These are phyloP conservation scores for Epinephelus malabaricus DNA, from an alignment of 2,797 vertebrate species.

Conservation along the genomic window DNA sequence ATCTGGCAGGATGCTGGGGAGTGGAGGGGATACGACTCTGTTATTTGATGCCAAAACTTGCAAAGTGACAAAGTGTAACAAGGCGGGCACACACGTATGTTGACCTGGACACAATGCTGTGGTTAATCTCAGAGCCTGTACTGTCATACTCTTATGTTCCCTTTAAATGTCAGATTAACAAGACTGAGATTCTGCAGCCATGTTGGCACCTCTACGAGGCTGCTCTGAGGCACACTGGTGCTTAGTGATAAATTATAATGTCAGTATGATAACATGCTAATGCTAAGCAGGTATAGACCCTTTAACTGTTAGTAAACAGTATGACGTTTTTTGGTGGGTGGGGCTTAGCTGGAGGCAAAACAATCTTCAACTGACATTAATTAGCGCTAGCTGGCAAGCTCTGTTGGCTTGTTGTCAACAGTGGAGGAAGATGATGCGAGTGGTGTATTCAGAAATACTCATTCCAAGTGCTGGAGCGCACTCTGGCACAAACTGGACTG, in stretches of 20 bases:
- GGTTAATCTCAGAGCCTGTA: neutral
- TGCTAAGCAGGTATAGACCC: neutral
- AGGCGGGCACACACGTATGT: conserved; percentile 34
- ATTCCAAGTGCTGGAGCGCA: too few relatives aligned
- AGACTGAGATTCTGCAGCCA: neutral
- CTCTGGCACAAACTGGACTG: too few relatives aligned
- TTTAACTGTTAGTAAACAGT: too few relatives aligned
- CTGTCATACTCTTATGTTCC: neutral
- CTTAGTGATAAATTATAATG: neutral
- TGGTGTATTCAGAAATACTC: too few relatives aligned
- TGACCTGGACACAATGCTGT: conserved; percentile 52
- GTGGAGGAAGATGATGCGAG: too few relatives aligned
- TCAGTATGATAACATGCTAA: neutral
- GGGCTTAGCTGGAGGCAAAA: too few relatives aligned
- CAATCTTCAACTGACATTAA: too few relatives aligned
- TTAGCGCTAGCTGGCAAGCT: too few relatives aligned
- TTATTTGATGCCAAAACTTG: conserved; percentile 55
- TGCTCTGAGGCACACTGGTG: neutral
- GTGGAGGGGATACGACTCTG: conserved; percentile 13
- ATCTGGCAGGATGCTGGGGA: conserved; percentile 60
- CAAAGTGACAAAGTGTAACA: conserved; percentile 51
- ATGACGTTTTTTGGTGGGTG: too few relatives aligned
- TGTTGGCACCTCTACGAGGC: too few relatives aligned
- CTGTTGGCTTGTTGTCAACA: too few relatives aligned
- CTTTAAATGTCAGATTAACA: too few relatives aligned